Percentiles rank a stretch among this genome's conserved stretches.
These are phyloP conservation scores for Heliangelus exortis DNA, from an alignment of 2,797 vertebrate species.

Conservation along the genomic window DNA sequence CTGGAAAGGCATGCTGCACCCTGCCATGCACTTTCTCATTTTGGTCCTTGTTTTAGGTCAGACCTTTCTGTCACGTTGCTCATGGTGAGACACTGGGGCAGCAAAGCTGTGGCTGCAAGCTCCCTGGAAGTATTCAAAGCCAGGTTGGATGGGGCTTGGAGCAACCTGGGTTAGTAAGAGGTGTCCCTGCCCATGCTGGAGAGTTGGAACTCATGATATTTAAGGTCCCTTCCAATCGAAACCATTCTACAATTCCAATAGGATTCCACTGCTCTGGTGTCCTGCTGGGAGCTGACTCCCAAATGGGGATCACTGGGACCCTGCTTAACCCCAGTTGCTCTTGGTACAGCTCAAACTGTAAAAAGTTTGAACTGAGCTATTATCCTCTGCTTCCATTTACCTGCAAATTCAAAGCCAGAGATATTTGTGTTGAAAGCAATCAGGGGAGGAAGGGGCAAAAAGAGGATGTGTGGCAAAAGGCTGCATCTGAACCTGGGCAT, in stretches of 20 bases:
- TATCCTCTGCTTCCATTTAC: neutral
- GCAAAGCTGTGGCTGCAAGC: too few relatives aligned
- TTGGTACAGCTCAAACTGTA: neutral
- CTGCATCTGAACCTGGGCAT: neutral
- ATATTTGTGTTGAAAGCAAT: neutral
- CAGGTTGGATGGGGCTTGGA: too few relatives aligned
- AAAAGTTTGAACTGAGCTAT: neutral
- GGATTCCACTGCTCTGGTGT: neutral
- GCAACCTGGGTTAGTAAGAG: too few relatives aligned
- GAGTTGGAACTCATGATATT: too few relatives aligned
- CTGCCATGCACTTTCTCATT: neutral
- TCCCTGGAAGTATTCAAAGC: too few relatives aligned
- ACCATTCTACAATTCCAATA: too few relatives aligned
- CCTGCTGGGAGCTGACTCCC: neutral
- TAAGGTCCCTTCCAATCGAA: too few relatives aligned
- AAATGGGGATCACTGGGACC: neutral
- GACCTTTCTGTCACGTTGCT: neutral
- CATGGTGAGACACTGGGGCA: too few relatives aligned
- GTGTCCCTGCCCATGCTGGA: too few relatives aligned
- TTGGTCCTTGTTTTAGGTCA: neutral
- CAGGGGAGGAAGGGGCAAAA: neutral
- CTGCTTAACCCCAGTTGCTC: neutral
- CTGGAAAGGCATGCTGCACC: neutral
- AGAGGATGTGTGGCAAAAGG: rapidly evolving
- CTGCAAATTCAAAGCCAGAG: neutral